Evolutionary conservation across 1,140 invertebrate genomes (phyloP), one percentile per base, ranked within the genome.

Genomic region (Aphidius ervi): DNA sequence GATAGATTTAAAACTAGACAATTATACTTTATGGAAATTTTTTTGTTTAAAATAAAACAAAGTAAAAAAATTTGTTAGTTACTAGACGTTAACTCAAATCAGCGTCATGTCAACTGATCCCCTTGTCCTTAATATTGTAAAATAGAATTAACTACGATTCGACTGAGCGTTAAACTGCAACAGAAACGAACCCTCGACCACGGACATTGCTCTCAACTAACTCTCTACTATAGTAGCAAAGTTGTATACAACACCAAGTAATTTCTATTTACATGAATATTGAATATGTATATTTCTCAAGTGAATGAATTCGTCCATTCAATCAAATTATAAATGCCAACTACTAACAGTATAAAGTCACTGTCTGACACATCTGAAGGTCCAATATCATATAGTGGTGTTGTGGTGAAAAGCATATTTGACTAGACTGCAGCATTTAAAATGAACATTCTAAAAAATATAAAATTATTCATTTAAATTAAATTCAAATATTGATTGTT

Each of bases 221-320:
- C 10, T 46, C 58, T 39, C 10, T 10, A 45, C n/a, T 23, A 23
- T 42, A 7, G 45, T 45, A 54, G 56, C 56, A 54, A 54, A 55
- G 16, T 56, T 56, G 50, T 54, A 41, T 64, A 61, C 40, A 43
- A 46, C 53, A 43, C 57, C 63, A 70, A 73, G 73, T 74, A 72
- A 72, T 71, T 73, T 65, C 68, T 70, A 74, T 73, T 73, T 73
- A 70, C 72, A 74, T 73, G 72, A 74, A 73, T 70, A 71, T 70
- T 62, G 52, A 59, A 50, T 57, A 54, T 46, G 57, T 48, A 31
- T 31, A 64, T 40, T 54, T 23, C 42, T 48, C 49, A 39, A 65
- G 64, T 57, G 64, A 65, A 68, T 65, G 72, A 67, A 69, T 69
- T 70, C 69, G 70, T 72, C 66, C 70, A 67, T 68, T 67, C 71